A percentile compares a stretch with the other conserved stretches of the same genome.
Conservation (phyloP, 2,113 vertebrate genomes). For the Campylorhamphus procurvoides region DNA sequence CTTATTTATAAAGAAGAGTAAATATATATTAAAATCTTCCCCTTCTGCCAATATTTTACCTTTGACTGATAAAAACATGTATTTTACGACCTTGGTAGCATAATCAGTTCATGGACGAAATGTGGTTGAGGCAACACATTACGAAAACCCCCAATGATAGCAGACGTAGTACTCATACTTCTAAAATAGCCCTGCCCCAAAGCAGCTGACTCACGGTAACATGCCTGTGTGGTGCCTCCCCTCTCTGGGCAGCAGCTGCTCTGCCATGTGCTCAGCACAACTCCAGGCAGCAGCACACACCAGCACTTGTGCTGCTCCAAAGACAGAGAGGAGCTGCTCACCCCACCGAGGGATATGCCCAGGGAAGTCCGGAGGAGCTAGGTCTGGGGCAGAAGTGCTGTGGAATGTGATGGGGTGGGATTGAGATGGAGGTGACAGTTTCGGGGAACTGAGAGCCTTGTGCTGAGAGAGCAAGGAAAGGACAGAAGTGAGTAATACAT, state of each 20-base stretch:
- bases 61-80: neutral
- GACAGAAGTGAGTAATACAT: neutral
- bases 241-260: constrained; percentile 13
- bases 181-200: constrained; percentile 53
- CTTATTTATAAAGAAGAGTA: neutral
- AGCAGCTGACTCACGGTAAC: constrained; percentile 61
- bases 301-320: rapidly evolving
- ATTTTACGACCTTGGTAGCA: neutral
- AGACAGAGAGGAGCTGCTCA: rapidly evolving
- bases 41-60: neutral
- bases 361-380: neutral
- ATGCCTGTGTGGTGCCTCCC: neutral
- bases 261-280: constrained; percentile 31
- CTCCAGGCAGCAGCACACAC: neutral
- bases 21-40: neutral
- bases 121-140: neutral
- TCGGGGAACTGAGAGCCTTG: neutral
- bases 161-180: constrained; percentile 33
- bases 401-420: neutral
- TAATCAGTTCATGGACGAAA: neutral
- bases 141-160: neutral
- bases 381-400: neutral
- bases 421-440: neutral
- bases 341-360: neutral
- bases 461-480: neutral